phyloP scores from a whole-genome alignment of 30 jellyfish, hydroid and myxozoan species.

The Nemopilema nomurai region DNA sequence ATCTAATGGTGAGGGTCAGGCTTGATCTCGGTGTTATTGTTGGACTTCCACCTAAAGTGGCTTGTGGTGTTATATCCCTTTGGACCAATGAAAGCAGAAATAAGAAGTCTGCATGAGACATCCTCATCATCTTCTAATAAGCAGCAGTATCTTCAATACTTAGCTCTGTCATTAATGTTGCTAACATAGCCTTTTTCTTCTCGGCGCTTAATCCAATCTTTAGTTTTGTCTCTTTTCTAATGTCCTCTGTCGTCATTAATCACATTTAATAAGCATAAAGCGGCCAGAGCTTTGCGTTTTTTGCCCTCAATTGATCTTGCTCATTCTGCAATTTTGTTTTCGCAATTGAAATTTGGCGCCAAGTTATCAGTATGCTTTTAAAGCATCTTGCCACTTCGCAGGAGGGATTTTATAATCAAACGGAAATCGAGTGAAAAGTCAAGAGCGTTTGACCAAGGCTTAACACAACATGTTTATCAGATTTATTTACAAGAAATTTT shows the following conservation, averaged over 20 bases:
- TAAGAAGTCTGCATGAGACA: conserved; percentile 31
- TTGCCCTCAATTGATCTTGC: too few species aligned
- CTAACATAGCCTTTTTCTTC: conserved; percentile 7
- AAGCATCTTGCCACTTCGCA: too few species aligned
- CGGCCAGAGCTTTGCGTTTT: too few species aligned
- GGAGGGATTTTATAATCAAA: too few species aligned
- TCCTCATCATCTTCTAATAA: conserved; percentile 62
- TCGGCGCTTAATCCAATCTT: conserved; percentile 48
- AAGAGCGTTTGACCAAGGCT: too few species aligned
- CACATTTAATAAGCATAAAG: too few species aligned
- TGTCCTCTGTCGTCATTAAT: neutral
- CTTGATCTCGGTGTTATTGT: conserved; percentile 34
- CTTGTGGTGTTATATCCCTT: conserved; percentile 45
- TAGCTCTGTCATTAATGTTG: conserved; percentile 21
- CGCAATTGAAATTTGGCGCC: too few species aligned
- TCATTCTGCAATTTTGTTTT: too few species aligned
- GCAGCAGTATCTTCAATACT: conserved; percentile 26
- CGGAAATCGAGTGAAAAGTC: too few species aligned
- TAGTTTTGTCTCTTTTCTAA: neutral
- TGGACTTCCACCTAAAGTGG: conserved; percentile 26
- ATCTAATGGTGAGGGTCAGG: conserved; percentile 24
- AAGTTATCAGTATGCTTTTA: too few species aligned
- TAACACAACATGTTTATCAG: too few species aligned
- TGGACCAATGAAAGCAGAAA: conserved; percentile 2
- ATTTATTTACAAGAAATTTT: too few species aligned